phyloP scores from a whole-genome alignment of 2,888 invertebrate genomes.

The Protonemura montana region DNA sequence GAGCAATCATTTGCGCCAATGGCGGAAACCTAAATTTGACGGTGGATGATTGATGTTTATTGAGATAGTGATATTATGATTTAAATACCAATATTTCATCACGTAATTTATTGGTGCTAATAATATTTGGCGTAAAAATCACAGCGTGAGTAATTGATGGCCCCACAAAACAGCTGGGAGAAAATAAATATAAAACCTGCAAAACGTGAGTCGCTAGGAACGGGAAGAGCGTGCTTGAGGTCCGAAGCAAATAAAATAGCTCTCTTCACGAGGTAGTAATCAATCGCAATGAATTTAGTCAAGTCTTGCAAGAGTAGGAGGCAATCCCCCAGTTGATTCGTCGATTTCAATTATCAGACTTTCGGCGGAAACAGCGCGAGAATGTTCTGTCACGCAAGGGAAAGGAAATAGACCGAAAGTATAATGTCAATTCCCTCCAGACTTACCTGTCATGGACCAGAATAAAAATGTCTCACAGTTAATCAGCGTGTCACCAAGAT shows the following conservation, averaged over 20 bases:
- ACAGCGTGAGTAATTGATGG: conserved; percentile 1
- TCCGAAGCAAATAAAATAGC: neutral
- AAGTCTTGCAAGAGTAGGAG: neutral
- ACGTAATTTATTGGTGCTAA: neutral
- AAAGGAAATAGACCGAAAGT: too few species aligned
- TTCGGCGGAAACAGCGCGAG: neutral
- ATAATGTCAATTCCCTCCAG: neutral
- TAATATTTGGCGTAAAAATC: conserved; percentile 18
- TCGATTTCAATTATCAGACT: neutral
- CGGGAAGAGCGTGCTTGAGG: neutral
- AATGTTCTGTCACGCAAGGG: neutral
- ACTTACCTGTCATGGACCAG: neutral
- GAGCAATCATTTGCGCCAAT: neutral
- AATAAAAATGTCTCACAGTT: neutral
- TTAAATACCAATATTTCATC: conserved; percentile 12
- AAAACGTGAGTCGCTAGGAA: too few species aligned
- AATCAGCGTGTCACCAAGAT: neutral
- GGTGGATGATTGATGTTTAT: neutral
- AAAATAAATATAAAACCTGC: neutral
- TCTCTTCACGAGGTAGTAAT: neutral
- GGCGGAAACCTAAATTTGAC: neutral
- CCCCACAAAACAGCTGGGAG: neutral
- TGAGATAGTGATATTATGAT: conserved; percentile 12
- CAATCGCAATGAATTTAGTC: neutral
- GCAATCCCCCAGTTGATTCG: neutral